Conservation (phyloP, 92 coral and sea anemone species). For the Diadumene lineata region DNA sequence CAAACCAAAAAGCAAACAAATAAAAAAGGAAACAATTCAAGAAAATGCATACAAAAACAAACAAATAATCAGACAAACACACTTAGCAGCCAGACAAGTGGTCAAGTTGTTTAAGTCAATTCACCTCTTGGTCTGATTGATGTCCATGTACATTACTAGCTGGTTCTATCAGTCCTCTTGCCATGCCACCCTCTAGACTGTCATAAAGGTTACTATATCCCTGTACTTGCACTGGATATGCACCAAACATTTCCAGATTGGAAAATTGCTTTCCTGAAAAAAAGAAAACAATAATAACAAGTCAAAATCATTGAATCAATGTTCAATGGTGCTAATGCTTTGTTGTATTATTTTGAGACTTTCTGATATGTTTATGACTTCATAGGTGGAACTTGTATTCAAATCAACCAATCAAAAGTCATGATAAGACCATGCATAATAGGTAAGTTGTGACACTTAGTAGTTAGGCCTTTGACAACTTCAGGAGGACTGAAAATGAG, state of each 20-base stretch:
- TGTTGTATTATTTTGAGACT: no score
- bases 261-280: constrained; percentile 70
- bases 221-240: constrained; percentile 84
- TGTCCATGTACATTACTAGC: constrained; percentile 51
- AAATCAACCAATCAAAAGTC: no score
- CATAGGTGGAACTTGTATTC: no score
- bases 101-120: background rate
- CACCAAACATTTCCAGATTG: constrained; percentile 86
- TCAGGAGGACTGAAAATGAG: no score
- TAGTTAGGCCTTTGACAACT: no score
- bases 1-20: no score
- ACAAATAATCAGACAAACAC: background rate
- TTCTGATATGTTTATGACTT: no score
- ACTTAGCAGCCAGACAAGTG: no score
- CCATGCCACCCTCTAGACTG: constrained; percentile 91
- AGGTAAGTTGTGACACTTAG: no score
- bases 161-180: constrained; percentile 75
- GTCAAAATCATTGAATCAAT: no score
- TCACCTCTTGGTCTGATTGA: constrained; percentile 83
- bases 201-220: constrained; percentile 77
- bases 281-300: background rate
- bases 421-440: no score
- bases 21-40: background rate
- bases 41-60: background rate
- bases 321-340: background rate